These are phyloP conservation scores for Lagothrix lagotricha DNA, from an alignment of 2,797 vertebrate genomes.

Conservation along the genomic window DNA sequence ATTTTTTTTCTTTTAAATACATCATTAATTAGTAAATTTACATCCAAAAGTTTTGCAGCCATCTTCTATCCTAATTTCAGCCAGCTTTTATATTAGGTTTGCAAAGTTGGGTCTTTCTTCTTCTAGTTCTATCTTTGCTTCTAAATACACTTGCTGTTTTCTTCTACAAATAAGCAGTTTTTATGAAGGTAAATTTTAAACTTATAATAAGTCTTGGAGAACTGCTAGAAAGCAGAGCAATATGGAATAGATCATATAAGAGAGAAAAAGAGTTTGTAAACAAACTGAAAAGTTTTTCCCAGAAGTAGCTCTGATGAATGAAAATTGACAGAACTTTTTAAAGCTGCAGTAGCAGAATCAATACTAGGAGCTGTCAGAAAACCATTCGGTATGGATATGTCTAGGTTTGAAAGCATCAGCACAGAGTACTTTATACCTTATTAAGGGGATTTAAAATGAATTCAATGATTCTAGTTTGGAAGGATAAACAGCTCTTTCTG, in stretches of 20 bases:
- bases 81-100: neutral
- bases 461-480: neutral
- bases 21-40: neutral
- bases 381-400: neutral
- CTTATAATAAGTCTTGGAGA: neutral
- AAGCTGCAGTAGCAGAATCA: conserved; percentile 14
- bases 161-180: neutral
- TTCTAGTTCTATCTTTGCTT: neutral
- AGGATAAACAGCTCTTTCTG: neutral
- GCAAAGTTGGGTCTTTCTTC: neutral
- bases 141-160: neutral
- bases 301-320: neutral
- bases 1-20: neutral
- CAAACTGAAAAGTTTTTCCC: neutral
- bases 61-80: neutral
- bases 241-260: neutral
- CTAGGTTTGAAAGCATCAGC: conserved; percentile 23
- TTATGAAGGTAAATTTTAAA: neutral
- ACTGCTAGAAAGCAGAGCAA: neutral
- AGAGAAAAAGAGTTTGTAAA: neutral
- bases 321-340: neutral
- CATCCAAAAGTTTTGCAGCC: neutral
- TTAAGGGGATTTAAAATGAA: conserved; percentile 3
- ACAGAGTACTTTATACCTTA: neutral
- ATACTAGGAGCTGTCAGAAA: conserved; percentile 43